Evolutionary conservation across 2,888 invertebrate species (phyloP).

Genomic region (Microplitis manilae): DNA sequence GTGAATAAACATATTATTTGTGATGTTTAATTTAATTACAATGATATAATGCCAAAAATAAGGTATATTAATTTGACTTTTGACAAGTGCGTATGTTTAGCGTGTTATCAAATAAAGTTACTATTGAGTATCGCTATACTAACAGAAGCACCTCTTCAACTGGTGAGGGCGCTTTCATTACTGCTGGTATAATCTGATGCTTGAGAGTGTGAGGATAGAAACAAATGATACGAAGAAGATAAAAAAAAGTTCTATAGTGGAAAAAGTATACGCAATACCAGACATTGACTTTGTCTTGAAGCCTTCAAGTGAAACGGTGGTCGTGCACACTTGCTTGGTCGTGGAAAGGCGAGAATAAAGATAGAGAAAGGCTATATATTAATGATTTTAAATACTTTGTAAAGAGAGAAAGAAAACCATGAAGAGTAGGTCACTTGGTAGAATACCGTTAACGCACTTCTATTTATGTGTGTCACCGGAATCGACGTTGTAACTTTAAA

Average conservation of each 20-base stretch:
- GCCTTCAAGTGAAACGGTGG: conserved; percentile 33
- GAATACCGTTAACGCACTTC: conserved; percentile 67
- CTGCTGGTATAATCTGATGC: conserved; percentile 58
- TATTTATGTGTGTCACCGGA: conserved; percentile 70
- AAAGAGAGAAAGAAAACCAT: conserved; percentile 44
- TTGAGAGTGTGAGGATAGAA: conserved; percentile 35
- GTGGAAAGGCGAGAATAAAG: conserved; percentile 45
- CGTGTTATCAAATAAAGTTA: conserved; percentile 24
- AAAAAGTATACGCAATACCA: conserved; percentile 57
- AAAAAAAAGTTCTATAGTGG: conserved; percentile 51
- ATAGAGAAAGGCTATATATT: conserved; percentile 44
- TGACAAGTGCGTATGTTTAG: conserved; percentile 30
- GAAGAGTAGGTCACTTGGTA: conserved; percentile 66
- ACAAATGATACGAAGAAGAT: conserved; percentile 23
- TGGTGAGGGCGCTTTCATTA: conserved; percentile 68
- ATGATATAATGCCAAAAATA: conserved; percentile 7
- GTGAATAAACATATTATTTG: background rate
- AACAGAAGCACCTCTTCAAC: conserved; percentile 61
- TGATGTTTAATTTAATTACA: background rate
- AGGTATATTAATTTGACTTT: conserved; percentile 24
- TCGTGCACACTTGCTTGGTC: conserved; percentile 47
- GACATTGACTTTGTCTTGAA: conserved; percentile 37
- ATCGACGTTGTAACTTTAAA: conserved; percentile 48
- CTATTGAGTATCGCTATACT: conserved; percentile 33
- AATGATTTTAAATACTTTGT: conserved; percentile 31